Evolutionary conservation across 2,113 vertebrate species (phyloP).

Genomic region (Eulacestoma nigropectus): DNA sequence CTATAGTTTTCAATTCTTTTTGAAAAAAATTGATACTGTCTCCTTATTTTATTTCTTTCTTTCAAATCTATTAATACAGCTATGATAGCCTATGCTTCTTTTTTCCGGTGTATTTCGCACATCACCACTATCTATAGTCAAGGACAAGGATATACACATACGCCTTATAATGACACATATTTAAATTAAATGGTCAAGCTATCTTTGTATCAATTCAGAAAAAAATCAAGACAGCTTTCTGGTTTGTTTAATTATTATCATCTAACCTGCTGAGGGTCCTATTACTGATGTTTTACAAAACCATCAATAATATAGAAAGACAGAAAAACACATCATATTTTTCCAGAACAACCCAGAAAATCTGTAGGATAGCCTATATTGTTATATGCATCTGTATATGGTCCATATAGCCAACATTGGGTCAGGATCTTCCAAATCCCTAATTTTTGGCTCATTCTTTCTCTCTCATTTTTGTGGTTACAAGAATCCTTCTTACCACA

Average conservation of each 20-base stretch:
- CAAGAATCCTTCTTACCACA: neutral
- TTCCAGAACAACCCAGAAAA: neutral
- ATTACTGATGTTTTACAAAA: neutral
- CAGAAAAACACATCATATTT: neutral
- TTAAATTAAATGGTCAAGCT: neutral
- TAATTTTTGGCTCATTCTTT: neutral
- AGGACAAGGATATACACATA: neutral
- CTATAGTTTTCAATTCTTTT: neutral
- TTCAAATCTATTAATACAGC: neutral
- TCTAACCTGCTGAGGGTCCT: neutral
- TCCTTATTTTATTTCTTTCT: neutral
- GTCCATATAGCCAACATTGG: neutral
- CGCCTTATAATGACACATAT: neutral
- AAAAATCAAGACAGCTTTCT: neutral
- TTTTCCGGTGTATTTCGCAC: neutral
- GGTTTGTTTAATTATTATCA: neutral
- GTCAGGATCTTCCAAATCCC: neutral
- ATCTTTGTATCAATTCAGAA: neutral
- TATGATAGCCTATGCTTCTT: neutral
- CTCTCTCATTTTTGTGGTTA: neutral
- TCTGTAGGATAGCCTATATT: neutral
- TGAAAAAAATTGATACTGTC: neutral
- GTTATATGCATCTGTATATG: neutral
- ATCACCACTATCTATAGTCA: neutral
- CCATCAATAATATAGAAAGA: neutral